phyloP scores from a whole-genome alignment of 2,797 vertebrate species.

The Microctenopoma stevenorrisi region DNA sequence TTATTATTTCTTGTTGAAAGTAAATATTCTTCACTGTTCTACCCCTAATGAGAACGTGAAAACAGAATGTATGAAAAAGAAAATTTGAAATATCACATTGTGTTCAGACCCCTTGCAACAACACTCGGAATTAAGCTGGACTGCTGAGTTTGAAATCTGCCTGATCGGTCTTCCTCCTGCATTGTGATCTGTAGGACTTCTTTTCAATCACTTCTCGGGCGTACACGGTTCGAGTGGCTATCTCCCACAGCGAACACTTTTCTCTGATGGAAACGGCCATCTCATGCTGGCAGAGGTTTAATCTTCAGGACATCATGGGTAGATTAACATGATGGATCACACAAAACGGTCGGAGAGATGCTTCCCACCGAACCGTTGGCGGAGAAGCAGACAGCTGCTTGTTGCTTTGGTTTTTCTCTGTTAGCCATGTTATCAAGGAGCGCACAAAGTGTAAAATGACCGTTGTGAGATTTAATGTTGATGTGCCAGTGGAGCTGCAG shows the following conservation, averaged over 20 bases:
- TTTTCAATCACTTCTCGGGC: conserved; percentile 48
- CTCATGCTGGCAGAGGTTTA: conserved; percentile 56
- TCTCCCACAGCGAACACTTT: conserved; percentile 56
- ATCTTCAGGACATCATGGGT: conserved; percentile 55
- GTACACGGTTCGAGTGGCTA: conserved; percentile 35
- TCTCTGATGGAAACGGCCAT: conserved; percentile 49
- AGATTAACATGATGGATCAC: conserved; percentile 66
- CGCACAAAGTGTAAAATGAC: conserved; percentile 6
- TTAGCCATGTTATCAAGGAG: background rate
- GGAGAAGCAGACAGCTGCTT: conserved; percentile 9
- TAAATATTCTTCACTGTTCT: too few relatives aligned
- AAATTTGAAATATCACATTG: too few relatives aligned
- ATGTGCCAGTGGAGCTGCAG: background rate
- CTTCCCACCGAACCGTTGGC: conserved; percentile 15
- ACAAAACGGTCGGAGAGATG: conserved; percentile 30
- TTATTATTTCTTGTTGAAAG: too few relatives aligned
- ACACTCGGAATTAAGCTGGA: background rate
- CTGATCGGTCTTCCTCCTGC: conserved; percentile 9
- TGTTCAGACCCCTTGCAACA: too few relatives aligned
- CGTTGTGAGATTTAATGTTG: conserved; percentile 8
- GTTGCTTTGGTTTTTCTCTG: background rate
- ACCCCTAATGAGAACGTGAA: too few relatives aligned
- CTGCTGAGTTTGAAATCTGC: conserved; percentile 15
- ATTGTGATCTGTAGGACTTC: conserved; percentile 30
- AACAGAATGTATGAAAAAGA: too few relatives aligned